A percentile compares a stretch with the other conserved stretches of the same genome.
These are phyloP conservation scores for Serripes groenlandicus DNA, from an alignment of 2,888 invertebrate species.

Conservation along the genomic window DNA sequence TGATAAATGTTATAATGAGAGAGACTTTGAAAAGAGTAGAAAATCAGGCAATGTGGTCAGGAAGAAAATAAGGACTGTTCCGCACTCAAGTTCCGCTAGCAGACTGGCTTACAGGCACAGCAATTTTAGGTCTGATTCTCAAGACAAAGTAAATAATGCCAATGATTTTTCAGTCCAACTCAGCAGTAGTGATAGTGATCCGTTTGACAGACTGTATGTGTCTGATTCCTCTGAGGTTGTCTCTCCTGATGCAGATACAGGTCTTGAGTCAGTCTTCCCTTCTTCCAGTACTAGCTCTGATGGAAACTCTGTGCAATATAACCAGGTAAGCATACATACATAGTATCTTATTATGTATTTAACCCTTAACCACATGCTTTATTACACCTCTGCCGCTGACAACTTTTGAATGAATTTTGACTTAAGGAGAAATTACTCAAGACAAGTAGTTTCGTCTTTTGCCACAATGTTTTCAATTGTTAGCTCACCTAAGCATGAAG, in stretches of 20 bases:
- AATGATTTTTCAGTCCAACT: conserved; percentile 31
- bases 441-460: not conserved
- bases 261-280: conserved; percentile 44
- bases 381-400: not conserved
- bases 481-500: too few species aligned
- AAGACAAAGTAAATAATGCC: conserved; percentile 53
- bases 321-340: conserved; percentile 49
- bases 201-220: conserved; percentile 45
- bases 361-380: not conserved
- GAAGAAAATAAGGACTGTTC: conserved; percentile 26
- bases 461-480: not conserved
- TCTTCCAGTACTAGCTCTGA: conserved; percentile 32
- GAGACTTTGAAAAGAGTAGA: conserved; percentile 36
- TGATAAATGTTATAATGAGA: conserved; percentile 58
- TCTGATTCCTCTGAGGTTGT: conserved; percentile 59
- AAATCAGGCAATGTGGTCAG: conserved; percentile 40
- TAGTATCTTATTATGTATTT: not conserved
- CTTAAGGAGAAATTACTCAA: not conserved
- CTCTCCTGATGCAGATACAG: conserved; percentile 50
- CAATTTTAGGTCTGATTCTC: conserved; percentile 18
- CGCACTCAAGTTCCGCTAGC: conserved; percentile 18
- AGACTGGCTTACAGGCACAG: conserved; percentile 40
- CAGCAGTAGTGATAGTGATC: conserved; percentile 60
- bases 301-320: conserved; percentile 44
- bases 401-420: not conserved